A percentile compares a stretch with the other conserved stretches of the same genome.
Conservation (phyloP, 2,113 vertebrate genomes). For the Barnardius zonarius region DNA sequence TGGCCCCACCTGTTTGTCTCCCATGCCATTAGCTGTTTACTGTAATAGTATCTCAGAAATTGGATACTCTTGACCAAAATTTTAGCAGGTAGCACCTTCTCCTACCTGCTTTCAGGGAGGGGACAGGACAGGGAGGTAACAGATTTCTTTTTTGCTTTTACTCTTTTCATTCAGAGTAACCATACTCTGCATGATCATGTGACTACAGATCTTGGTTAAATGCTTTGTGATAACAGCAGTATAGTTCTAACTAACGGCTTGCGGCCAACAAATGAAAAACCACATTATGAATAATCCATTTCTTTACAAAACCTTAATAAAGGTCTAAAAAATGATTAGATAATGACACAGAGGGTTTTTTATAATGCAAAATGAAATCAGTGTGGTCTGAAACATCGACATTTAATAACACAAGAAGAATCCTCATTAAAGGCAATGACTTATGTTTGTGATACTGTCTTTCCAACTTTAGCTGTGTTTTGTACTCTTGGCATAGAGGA, state of each 20-base stretch:
- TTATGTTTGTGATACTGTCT: constrained; percentile 12
- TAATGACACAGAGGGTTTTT: constrained; percentile 41
- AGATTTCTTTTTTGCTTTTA: background rate
- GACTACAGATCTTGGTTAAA: constrained; percentile 28
- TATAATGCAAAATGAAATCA: constrained; percentile 50
- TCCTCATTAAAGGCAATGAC: constrained; percentile 31
- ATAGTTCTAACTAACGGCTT: constrained; percentile 39
- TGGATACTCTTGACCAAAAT: background rate
- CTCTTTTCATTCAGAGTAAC: background rate
- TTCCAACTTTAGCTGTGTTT: constrained; percentile 54
- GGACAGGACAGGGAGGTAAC: background rate
- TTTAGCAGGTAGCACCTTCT: background rate
- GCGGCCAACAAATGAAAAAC: background rate
- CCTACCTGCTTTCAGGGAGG: background rate
- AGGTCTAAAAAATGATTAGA: background rate
- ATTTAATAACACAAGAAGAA: constrained; percentile 57
- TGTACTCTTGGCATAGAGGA: constrained; percentile 37
- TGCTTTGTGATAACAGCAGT: constrained; percentile 41
- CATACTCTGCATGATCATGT: background rate
- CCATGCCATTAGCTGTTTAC: background rate
- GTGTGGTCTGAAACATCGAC: background rate
- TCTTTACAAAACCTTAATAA: constrained; percentile 46
- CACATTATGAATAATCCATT: constrained; percentile 11
- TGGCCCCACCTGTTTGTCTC: background rate
- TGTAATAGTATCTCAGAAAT: background rate